phyloP scores from a whole-genome alignment of 2,888 invertebrate genomes.

The Rotaria socialis region DNA sequence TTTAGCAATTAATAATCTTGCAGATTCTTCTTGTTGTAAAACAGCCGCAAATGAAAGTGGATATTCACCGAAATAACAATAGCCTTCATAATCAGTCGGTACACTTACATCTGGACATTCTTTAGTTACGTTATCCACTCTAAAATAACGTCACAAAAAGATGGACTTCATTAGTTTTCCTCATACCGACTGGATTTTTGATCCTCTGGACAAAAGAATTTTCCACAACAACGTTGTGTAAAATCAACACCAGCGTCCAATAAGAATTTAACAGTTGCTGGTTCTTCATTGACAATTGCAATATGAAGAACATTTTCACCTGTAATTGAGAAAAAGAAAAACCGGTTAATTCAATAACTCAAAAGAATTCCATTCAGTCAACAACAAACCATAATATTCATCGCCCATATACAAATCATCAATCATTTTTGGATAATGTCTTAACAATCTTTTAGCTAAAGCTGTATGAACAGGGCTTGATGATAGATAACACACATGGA shows the following conservation, averaged over 20 bases:
- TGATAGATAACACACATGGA: constrained; percentile 85
- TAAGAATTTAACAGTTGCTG: constrained; percentile 89
- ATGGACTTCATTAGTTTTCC: neutral
- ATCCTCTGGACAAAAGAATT: constrained; percentile 95
- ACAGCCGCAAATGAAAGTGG: constrained; percentile 93
- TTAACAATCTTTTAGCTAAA: constrained; percentile 80
- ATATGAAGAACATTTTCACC: constrained; percentile 89
- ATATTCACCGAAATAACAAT: constrained; percentile 98
- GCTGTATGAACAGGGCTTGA: constrained; percentile 86
- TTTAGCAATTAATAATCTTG: constrained; percentile 82
- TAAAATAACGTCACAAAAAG: no score
- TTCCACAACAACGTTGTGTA: constrained; percentile 80
- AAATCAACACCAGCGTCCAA: constrained; percentile 84
- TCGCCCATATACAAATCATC: constrained; percentile 92
- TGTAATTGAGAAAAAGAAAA: no score
- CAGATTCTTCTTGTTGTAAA: constrained; percentile 91
- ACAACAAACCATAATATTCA: constrained; percentile 83
- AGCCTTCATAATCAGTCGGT: constrained; percentile 64
- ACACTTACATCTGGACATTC: constrained; percentile 80
- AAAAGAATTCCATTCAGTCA: no score
- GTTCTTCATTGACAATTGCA: constrained; percentile 96
- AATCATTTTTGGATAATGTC: constrained; percentile 88
- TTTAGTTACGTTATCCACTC: constrained; percentile 61
- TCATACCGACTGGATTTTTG: constrained; percentile 67
- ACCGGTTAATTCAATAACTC: no score